Conservation (phyloP, 2,797 vertebrate species). For the Graptemys geographica region DNA sequence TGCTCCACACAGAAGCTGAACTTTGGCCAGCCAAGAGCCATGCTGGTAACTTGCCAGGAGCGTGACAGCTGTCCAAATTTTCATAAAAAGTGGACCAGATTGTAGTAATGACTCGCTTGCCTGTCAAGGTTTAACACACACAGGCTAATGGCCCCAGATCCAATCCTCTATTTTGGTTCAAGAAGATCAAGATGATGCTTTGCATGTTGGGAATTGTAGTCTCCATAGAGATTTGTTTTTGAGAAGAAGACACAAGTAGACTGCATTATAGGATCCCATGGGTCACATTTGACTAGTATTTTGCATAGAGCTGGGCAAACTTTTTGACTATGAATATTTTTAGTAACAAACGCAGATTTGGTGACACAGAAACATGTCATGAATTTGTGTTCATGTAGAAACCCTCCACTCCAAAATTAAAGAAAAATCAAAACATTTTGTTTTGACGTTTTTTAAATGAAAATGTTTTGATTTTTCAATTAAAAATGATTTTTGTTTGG, state of each 20-base stretch:
- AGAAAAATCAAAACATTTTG: neutral
- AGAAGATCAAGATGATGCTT: accelerated
- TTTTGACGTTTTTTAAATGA: neutral
- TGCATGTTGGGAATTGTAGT: conserved; percentile 37
- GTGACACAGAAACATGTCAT: neutral
- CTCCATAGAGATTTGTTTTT: neutral
- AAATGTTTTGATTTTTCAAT: neutral
- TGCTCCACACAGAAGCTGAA: conserved; percentile 13
- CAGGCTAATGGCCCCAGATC: conserved; percentile 38
- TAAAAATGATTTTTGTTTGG: neutral
- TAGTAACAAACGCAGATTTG: neutral
- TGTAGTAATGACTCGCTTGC: neutral
- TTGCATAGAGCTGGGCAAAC: neutral
- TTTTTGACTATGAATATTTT: neutral
- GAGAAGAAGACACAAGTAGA: accelerated
- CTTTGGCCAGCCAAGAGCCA: neutral
- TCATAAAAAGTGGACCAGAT: neutral
- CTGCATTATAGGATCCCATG: neutral
- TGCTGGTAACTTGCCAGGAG: neutral
- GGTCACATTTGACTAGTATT: neutral
- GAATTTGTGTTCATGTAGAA: neutral
- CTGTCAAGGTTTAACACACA: conserved; percentile 3
- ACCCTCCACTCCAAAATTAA: neutral
- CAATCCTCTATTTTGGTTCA: conserved; percentile 15
- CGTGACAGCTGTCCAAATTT: conserved; percentile 24